Evolutionary conservation across 2,888 invertebrate genomes (phyloP), one percentile per base, ranked within the genome.

Genomic region (Nemapogon koenigi): DNA sequence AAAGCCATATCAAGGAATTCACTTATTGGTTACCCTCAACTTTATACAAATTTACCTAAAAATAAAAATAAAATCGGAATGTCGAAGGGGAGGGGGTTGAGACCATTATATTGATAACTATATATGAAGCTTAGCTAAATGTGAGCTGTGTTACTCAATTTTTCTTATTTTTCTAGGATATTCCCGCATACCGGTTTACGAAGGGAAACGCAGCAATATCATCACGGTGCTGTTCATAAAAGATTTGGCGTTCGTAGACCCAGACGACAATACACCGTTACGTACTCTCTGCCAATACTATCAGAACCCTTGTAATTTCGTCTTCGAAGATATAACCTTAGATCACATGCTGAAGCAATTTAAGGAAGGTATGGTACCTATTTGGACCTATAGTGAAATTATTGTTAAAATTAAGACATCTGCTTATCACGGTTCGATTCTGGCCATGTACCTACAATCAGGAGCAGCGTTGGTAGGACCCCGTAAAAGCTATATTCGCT

Each of bases 311-410:
- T 89, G 91, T 48, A 89, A 91, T 58, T 93, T 91, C 59, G 90
- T 95, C 3, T 91, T 91, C 58, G 91, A 93, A 58, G 94, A 95
- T 62, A 88, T 89, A 33, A 93, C 91, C 0, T 72, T 96, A 41
- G 91, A 94, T 55, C 82, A 89, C 27, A 91, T 96, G 86, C 89
- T 96, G 57, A 90, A 89, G 57, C 93, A 93, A 57, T 95, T 96
- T 57, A 94, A 94, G 71, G 92, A 92, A 81, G 91, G 90, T 86
- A n/a, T n/a, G 27, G 4, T 28, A 6, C 28, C n/a, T n/a, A 6
- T 6, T 4, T 7, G n/a, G 13, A 28, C 28, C 28, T 7, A n/a
- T n/a, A 28, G 4, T 7, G 11, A n/a, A 13, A 28, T 7, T 7
- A 13, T 7, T 13, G n/a, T 6, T 7, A 7, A 13, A 7, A 28